phyloP scores from a whole-genome alignment of 2,113 vertebrate genomes.

The Athene cunicularia region DNA sequence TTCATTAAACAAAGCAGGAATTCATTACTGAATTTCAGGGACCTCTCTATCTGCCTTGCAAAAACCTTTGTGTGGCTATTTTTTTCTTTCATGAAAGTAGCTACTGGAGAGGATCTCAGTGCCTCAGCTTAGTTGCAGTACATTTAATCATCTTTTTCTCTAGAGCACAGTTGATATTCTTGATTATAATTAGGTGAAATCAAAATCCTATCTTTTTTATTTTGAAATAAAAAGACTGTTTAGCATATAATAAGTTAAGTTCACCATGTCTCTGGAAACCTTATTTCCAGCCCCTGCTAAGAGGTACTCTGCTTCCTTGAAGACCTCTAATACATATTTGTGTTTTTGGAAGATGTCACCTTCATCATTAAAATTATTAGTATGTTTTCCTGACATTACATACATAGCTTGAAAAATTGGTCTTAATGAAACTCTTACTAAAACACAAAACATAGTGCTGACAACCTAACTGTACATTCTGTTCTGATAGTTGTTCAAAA shows the following conservation, averaged over 20 bases:
- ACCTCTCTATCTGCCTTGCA: neutral
- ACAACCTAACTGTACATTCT: neutral
- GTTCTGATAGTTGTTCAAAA: neutral
- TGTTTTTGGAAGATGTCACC: neutral
- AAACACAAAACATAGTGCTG: neutral
- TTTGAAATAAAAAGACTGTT: neutral
- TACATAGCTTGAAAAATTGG: neutral
- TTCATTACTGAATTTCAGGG: neutral
- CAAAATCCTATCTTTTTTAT: neutral
- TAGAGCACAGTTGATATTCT: neutral
- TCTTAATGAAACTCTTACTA: neutral
- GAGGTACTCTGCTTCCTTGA: neutral
- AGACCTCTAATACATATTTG: neutral
- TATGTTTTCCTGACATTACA: neutral
- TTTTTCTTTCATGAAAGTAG: neutral
- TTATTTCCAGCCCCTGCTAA: neutral
- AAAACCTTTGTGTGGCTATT: neutral
- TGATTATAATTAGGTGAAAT: neutral
- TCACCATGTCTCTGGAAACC: neutral
- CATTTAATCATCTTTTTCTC: neutral
- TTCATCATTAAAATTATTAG: too few species aligned
- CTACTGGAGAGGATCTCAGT: neutral
- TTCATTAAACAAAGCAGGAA: neutral
- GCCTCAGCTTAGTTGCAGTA: neutral
- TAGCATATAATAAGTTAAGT: neutral